phyloP scores from a whole-genome alignment of 2,888 invertebrate genomes.

The Acanthopleura granulata region DNA sequence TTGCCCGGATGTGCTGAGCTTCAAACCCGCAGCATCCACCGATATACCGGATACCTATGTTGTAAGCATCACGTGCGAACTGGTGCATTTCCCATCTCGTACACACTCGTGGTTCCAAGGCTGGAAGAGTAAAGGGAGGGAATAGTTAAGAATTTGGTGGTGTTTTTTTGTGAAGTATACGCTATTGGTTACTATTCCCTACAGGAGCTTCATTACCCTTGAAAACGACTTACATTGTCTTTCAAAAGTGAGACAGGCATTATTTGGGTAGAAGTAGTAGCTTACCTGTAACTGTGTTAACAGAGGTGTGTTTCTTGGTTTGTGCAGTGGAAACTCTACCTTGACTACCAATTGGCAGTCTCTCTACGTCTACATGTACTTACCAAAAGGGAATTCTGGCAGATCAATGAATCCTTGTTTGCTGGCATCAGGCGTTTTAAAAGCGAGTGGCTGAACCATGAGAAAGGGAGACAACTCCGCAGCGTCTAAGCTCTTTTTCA shows the following conservation, averaged over 20 bases:
- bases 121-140: conserved; percentile 38
- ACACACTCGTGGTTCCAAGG: conserved; percentile 66
- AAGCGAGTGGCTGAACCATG: conserved; percentile 63
- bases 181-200: too few relatives aligned
- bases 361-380: conserved; percentile 21
- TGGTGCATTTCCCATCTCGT: conserved; percentile 69
- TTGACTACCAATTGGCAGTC: too few relatives aligned
- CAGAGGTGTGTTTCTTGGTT: neutral
- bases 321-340: neutral
- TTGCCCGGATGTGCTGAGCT: conserved; percentile 68
- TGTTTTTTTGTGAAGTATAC: too few relatives aligned
- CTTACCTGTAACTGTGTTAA: too few relatives aligned
- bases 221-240: too few relatives aligned
- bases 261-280: too few relatives aligned
- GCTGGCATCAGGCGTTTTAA: conserved; percentile 63
- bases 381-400: conserved; percentile 70
- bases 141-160: too few relatives aligned
- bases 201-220: too few relatives aligned
- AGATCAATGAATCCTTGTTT: conserved; percentile 70
- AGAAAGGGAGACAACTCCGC: conserved; percentile 61
- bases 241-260: too few relatives aligned
- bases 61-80: conserved; percentile 68
- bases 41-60: conserved; percentile 68
- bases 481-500: conserved; percentile 64
- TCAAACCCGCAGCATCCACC: conserved; percentile 71